Percentiles rank a stretch among this genome's conserved stretches.
These are phyloP conservation scores for Mythimna lalbum DNA, from an alignment of 2,888 invertebrate genomes.

Conservation along the genomic window DNA sequence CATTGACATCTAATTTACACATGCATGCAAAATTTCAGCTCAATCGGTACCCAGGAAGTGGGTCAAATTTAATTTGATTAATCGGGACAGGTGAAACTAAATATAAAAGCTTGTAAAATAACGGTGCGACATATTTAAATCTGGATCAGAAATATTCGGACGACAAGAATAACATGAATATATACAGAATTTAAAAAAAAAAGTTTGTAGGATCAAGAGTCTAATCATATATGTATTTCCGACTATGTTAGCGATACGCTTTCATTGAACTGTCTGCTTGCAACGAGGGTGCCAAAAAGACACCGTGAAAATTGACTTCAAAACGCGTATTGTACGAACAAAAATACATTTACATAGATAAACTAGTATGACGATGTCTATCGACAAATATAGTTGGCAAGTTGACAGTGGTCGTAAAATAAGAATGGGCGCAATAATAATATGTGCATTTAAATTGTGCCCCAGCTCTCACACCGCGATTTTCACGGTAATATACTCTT, in stretches of 20 bases:
- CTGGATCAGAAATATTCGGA: not conserved
- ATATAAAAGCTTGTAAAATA: no score
- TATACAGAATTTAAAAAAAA: not conserved
- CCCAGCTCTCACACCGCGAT: slow-evolving; percentile 48
- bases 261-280: slow-evolving; percentile 70
- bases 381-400: slow-evolving; percentile 54
- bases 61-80: no score
- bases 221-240: slow-evolving; percentile 41
- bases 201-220: no score
- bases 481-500: slow-evolving; percentile 52
- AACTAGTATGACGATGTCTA: slow-evolving; percentile 63
- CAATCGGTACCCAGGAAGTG: no score
- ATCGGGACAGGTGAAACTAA: no score
- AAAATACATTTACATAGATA: slow-evolving; percentile 69
- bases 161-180: not conserved
- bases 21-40: no score
- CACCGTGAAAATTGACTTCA: slow-evolving; percentile 80
- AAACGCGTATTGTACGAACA: slow-evolving; percentile 74
- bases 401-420: slow-evolving; percentile 65
- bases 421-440: slow-evolving; percentile 63
- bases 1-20: no score
- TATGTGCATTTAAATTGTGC: slow-evolving; percentile 64
- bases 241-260: slow-evolving; percentile 61
- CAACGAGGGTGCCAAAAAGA: slow-evolving; percentile 73
- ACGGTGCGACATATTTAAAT: slow-evolving; percentile 64